These are phyloP conservation scores for Capitulum mitella DNA, from an alignment of 2,888 invertebrate genomes.

Conservation along the genomic window DNA sequence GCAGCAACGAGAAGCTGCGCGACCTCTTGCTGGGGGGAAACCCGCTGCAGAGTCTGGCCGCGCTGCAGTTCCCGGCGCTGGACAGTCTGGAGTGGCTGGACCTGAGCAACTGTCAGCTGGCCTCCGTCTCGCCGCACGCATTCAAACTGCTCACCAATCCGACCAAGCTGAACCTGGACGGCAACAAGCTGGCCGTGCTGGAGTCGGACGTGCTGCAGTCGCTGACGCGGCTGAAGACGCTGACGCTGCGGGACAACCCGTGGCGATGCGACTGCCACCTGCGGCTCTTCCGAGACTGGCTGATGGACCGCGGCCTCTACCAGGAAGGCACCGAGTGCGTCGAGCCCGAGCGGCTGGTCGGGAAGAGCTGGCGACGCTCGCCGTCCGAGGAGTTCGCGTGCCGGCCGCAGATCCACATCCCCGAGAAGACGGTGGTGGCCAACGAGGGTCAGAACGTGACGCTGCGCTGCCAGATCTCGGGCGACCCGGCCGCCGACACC, in stretches of 20 bases:
- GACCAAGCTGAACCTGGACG: conserved; percentile 54
- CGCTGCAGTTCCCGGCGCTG: conserved; percentile 71
- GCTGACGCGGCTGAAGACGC: conserved; percentile 67
- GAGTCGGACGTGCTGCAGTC: conserved; percentile 61
- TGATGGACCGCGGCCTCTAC: conserved; percentile 67
- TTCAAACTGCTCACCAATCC: conserved; percentile 56
- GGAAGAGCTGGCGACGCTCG: conserved; percentile 68
- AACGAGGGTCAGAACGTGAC: conserved; percentile 39
- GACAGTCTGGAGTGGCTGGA: conserved; percentile 73
- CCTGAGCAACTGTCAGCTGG: conserved; percentile 69
- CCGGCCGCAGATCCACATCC: conserved; percentile 58
- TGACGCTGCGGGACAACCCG: conserved; percentile 73
- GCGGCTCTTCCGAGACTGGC: conserved; percentile 75
- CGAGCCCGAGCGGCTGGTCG: conserved; percentile 61
- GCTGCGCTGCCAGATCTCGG: conserved; percentile 39
- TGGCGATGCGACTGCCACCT: conserved; percentile 86
- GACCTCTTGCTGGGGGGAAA: conserved; percentile 73
- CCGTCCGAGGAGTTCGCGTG: conserved; percentile 71
- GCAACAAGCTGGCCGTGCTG: conserved; percentile 66
- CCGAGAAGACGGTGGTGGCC: conserved; percentile 33
- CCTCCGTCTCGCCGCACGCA: conserved; percentile 65
- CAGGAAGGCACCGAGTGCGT: conserved; percentile 58
- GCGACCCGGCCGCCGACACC: conserved; percentile 71
- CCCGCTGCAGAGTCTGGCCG: conserved; percentile 62
- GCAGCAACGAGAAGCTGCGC: conserved; percentile 70